Evolutionary conservation across 2,113 vertebrate genomes (phyloP).

Genomic region (Amphiprion percula): DNA sequence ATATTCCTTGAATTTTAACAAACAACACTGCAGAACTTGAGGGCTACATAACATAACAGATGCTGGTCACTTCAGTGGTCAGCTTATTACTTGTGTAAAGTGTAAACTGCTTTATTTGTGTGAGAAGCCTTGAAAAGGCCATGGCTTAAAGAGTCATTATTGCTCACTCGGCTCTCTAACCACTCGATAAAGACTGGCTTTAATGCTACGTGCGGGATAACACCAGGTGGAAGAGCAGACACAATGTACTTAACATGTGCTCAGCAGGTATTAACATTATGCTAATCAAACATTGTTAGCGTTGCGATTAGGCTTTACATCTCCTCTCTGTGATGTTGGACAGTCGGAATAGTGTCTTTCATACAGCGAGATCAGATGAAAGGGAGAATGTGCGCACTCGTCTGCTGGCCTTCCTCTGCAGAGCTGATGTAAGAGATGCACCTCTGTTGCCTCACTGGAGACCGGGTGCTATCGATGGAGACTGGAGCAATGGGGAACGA

Average conservation of each 20-base stretch:
- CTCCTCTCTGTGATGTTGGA: constrained; percentile 69
- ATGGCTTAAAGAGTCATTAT: constrained; percentile 62
- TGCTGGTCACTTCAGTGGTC: constrained; percentile 2
- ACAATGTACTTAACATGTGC: constrained; percentile 58
- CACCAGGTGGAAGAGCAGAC: constrained; percentile 49
- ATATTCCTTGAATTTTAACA: not conserved
- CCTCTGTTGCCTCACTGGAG: constrained; percentile 81
- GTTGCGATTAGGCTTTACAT: constrained; percentile 62
- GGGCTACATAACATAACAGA: not conserved
- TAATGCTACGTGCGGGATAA: constrained; percentile 61
- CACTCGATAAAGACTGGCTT: constrained; percentile 65
- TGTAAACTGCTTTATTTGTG: constrained; percentile 35
- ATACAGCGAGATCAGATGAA: constrained; percentile 70
- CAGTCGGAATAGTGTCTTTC: constrained; percentile 64
- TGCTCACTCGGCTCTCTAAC: constrained; percentile 66
- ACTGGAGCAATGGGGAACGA: constrained; percentile 78
- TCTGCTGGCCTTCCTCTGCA: constrained; percentile 63
- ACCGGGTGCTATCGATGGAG: constrained; percentile 79
- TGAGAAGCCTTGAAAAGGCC: constrained; percentile 34
- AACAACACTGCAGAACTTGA: not conserved
- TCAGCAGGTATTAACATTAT: constrained; percentile 68
- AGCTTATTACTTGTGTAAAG: not conserved
- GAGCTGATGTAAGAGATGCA: constrained; percentile 81
- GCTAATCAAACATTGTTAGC: constrained; percentile 74
- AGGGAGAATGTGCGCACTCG: constrained; percentile 45